A percentile compares a stretch with the other conserved stretches of the same genome.
Evolutionary conservation across 2,797 vertebrate genomes (phyloP).

Genomic region (Lophotriccus pileatus): DNA sequence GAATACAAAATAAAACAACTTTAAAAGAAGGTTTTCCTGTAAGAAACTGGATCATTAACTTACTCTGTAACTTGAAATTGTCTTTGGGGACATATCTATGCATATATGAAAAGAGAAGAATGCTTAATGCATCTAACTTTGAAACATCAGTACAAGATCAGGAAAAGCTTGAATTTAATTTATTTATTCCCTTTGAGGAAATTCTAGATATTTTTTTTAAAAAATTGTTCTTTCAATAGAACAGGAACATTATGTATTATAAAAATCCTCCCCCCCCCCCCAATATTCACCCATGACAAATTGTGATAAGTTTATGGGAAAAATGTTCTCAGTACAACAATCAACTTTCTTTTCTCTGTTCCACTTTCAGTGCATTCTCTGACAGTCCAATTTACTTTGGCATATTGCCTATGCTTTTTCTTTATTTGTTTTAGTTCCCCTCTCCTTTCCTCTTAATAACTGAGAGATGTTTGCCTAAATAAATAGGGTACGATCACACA

Average conservation of each 20-base stretch:
- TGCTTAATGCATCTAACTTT: not conserved
- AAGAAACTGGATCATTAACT: not conserved
- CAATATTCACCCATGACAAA: not conserved
- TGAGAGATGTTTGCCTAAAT: not conserved
- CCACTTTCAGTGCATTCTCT: not conserved
- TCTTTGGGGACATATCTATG: not conserved
- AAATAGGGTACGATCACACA: not conserved
- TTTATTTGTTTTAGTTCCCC: not conserved
- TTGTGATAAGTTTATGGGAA: not conserved
- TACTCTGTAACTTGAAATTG: not conserved
- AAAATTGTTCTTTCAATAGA: not conserved
- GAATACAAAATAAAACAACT: slow-evolving; percentile 17
- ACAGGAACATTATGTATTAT: not conserved
- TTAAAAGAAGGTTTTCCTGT: not conserved
- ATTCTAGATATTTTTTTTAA: not conserved
- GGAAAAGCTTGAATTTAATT: not conserved
- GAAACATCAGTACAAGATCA: not conserved
- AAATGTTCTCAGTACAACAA: not conserved
- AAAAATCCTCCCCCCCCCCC: not conserved
- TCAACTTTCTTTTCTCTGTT: not conserved
- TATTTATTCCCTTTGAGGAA: not conserved
- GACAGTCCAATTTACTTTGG: not conserved
- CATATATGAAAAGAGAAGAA: not conserved
- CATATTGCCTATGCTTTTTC: not conserved
- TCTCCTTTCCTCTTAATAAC: not conserved